Percentiles rank a stretch among this genome's conserved stretches.
Evolutionary conservation across 2,113 vertebrate species (phyloP).

Genomic region (Scortum barcoo): DNA sequence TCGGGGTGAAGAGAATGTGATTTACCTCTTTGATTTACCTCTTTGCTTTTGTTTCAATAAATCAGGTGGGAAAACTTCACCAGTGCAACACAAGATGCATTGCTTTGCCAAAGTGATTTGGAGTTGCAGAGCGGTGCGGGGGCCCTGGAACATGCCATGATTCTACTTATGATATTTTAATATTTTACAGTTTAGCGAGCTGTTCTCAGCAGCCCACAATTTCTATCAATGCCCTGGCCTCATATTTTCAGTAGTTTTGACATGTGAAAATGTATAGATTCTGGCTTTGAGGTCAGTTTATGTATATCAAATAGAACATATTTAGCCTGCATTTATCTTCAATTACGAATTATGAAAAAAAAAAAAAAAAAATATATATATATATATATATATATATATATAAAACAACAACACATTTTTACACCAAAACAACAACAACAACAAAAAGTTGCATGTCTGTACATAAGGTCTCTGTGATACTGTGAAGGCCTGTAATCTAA

Average conservation of each 20-base stretch:
- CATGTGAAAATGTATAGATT: background rate
- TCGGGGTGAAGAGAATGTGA: background rate
- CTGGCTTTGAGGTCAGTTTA: background rate
- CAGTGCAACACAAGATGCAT: background rate
- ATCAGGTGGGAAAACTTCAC: background rate
- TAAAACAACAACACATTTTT: too few species aligned
- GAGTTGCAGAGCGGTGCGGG: background rate
- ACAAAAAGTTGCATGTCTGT: too few species aligned
- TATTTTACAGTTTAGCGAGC: background rate
- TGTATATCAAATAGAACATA: background rate
- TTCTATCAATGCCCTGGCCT: background rate
- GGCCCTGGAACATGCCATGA: background rate
- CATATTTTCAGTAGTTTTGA: background rate
- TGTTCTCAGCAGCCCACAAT: background rate
- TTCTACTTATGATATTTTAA: conserved; percentile 6
- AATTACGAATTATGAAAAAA: too few species aligned
- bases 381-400: too few species aligned
- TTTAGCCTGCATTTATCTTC: background rate
- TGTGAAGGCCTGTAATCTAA: background rate
- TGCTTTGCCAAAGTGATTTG: background rate
- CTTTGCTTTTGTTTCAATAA: background rate
- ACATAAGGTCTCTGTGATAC: background rate
- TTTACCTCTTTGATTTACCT: background rate
- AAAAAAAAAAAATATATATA: too few species aligned
- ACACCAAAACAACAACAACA: too few species aligned